Evolutionary conservation across 2,888 invertebrate species (phyloP).

Genomic region (Cephus pygmeus): DNA sequence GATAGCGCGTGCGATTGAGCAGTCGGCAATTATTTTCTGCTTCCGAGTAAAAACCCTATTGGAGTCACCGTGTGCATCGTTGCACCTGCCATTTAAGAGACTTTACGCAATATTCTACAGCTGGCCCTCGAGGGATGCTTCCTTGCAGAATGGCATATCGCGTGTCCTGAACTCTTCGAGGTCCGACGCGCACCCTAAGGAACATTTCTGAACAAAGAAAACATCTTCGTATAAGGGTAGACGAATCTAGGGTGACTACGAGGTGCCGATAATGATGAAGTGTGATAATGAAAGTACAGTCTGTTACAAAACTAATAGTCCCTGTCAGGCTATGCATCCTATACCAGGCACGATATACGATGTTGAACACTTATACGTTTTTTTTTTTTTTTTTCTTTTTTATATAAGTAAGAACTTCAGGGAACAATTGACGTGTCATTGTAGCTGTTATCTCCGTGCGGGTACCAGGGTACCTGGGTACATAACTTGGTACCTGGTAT

Average conservation of each 20-base stretch:
- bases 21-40: conserved; percentile 33
- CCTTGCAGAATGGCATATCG: not conserved
- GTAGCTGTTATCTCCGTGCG: not conserved
- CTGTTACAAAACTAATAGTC: not conserved
- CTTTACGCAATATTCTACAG: not conserved
- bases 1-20: conserved; percentile 3
- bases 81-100: not conserved
- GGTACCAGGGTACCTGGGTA: not conserved
- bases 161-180: not conserved
- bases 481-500: not conserved
- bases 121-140: conserved; percentile 1
- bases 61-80: not conserved
- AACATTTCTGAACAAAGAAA: not conserved
- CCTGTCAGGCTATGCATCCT: not conserved
- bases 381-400: not conserved
- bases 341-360: not conserved
- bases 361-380: not conserved
- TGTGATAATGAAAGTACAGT: not conserved
- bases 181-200: not conserved
- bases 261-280: not conserved
- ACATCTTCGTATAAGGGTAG: not conserved
- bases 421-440: not conserved
- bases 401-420: not conserved
- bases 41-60: conserved; percentile 36
- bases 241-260: not conserved